A percentile compares a stretch with the other conserved stretches of the same genome.
These are phyloP conservation scores for Pogonophryne albipinna DNA, from an alignment of 2,797 vertebrate species.

Conservation along the genomic window DNA sequence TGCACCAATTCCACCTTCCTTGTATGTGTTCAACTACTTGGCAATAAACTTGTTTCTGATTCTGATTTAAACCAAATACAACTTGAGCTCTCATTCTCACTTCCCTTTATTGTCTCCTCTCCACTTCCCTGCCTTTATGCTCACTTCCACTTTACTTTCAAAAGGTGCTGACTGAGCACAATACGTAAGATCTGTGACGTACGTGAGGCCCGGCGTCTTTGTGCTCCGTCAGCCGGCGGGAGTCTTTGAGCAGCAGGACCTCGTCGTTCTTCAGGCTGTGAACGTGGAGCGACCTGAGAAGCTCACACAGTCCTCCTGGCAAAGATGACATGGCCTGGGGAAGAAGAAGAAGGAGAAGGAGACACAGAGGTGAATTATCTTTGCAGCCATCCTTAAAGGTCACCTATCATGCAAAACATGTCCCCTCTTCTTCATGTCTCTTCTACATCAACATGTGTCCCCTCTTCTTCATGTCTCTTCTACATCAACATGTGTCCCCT, in stretches of 20 bases:
- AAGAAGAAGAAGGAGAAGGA: not conserved
- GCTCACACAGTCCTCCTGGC: constrained; percentile 89
- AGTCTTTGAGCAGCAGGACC: constrained; percentile 92
- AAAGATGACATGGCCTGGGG: constrained; percentile 83
- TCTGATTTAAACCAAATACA: no score
- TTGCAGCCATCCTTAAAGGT: not conserved
- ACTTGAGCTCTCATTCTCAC: no score
- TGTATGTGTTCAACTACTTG: no score
- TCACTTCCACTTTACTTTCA: constrained; percentile 22
- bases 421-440: no score
- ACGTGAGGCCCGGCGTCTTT: constrained; percentile 72
- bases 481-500: no score
- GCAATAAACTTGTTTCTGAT: no score
- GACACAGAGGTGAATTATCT: not conserved
- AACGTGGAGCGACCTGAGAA: constrained; percentile 90
- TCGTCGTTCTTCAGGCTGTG: constrained; percentile 93
- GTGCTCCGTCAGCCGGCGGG: constrained; percentile 80
- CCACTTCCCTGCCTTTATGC: constrained; percentile 7
- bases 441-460: no score
- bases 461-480: no score
- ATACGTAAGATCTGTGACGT: not conserved
- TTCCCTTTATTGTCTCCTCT: not conserved
- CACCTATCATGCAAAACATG: no score
- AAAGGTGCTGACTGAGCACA: constrained; percentile 3
- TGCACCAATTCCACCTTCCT: no score